phyloP scores from a whole-genome alignment of 1,140 invertebrate species.

The Cepaea nemoralis region DNA sequence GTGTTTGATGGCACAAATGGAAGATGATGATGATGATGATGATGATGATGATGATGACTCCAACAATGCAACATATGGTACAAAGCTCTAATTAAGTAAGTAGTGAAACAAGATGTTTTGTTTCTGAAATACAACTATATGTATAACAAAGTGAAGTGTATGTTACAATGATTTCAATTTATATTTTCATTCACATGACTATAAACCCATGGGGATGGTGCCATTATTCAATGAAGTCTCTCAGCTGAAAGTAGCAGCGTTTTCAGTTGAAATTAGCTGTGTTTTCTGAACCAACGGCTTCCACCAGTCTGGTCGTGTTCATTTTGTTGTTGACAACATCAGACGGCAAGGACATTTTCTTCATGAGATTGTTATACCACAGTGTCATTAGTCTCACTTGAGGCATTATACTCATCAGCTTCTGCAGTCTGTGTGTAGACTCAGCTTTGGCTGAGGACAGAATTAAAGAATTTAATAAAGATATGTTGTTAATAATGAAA shows the following conservation, averaged over 20 bases:
- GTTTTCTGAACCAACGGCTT: conserved; percentile 20
- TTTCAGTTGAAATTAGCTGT: conserved; percentile 17
- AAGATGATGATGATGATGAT: too few species aligned
- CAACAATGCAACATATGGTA: too few species aligned
- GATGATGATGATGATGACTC: too few species aligned
- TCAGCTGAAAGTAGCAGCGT: conserved; percentile 20
- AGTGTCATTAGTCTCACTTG: conserved; percentile 38
- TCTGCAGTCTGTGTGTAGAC: neutral
- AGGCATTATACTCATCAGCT: conserved; percentile 30
- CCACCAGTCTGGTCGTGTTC: neutral
- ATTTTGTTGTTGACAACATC: conserved; percentile 30
- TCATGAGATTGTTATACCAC: conserved; percentile 43
- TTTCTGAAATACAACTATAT: too few species aligned
- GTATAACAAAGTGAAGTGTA: too few species aligned
- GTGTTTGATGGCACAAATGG: too few species aligned
- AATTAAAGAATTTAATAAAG: neutral
- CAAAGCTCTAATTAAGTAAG: too few species aligned
- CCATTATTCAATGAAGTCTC: neutral
- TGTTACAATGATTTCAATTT: too few species aligned
- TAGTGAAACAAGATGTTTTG: too few species aligned
- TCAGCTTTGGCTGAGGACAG: conserved; percentile 21
- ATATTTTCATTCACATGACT: too few species aligned
- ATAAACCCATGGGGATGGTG: too few species aligned
- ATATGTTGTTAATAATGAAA: too few species aligned
- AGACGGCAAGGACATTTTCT: conserved; percentile 36